Evolutionary conservation across 2,888 invertebrate genomes (phyloP).

Genomic region (Allacma fusca): DNA sequence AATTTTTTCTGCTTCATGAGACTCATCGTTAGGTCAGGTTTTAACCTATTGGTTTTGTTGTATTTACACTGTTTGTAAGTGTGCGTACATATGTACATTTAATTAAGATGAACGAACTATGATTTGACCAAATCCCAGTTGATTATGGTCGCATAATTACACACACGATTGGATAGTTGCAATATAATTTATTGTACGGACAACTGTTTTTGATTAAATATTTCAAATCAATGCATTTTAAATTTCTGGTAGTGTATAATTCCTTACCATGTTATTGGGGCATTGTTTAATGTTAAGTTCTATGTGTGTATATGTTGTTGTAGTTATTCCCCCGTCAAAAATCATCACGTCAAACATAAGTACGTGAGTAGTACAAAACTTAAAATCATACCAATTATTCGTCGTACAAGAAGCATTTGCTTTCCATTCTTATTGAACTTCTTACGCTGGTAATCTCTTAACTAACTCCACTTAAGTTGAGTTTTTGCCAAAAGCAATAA

Average conservation of each 20-base stretch:
- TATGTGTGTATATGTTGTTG: too few relatives aligned
- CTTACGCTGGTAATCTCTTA: too few relatives aligned
- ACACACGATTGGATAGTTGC: conserved; percentile 27
- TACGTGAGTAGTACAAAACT: too few relatives aligned
- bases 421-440: too few relatives aligned
- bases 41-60: neutral
- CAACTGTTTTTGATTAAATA: conserved; percentile 32
- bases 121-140: neutral
- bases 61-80: neutral
- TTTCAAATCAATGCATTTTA: conserved; percentile 11
- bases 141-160: neutral
- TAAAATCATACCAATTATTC: too few relatives aligned
- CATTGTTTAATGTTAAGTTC: too few relatives aligned
- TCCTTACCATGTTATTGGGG: too few relatives aligned
- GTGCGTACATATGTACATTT: neutral
- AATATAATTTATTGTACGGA: conserved; percentile 33
- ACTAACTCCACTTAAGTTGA: too few relatives aligned
- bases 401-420: too few relatives aligned
- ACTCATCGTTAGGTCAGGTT: neutral
- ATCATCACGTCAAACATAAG: too few relatives aligned
- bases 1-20: neutral
- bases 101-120: neutral
- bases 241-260: neutral
- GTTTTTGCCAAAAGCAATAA: too few relatives aligned
- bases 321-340: too few relatives aligned